A percentile compares a stretch with the other conserved stretches of the same genome.
Conservation (phyloP, 2,797 vertebrate species). For the Dermochelys coriacea region DNA sequence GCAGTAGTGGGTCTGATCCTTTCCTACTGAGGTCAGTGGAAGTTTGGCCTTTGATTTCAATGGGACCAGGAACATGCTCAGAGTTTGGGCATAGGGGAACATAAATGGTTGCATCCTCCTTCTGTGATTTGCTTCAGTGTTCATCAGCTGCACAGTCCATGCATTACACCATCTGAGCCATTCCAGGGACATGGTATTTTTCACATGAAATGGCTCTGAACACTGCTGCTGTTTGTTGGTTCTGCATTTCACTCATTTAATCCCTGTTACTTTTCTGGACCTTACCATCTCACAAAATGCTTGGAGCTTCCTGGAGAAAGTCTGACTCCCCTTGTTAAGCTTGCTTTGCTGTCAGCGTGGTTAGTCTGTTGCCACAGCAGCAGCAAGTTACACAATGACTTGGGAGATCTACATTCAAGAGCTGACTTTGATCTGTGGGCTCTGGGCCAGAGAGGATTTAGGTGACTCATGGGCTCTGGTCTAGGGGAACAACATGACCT, state of each 20-base stretch:
- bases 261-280: background rate
- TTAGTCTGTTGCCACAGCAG: background rate
- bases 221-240: too few relatives aligned
- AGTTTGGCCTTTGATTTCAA: background rate
- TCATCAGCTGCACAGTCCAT: rapidly evolving
- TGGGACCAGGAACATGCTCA: background rate
- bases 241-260: background rate
- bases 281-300: background rate
- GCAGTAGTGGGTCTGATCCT: background rate
- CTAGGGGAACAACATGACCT: background rate
- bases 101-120: background rate
- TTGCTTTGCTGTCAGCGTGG: background rate
- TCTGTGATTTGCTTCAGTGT: background rate
- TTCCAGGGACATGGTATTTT: background rate
- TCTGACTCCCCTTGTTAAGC: background rate
- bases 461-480: background rate
- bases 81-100: background rate
- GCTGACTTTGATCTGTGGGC: background rate
- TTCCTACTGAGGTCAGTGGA: background rate
- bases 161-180: background rate
- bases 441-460: background rate
- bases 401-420: background rate
- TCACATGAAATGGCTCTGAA: background rate
- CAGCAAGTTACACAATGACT: background rate
- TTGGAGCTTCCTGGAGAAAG: background rate